Percentiles rank a stretch among this genome's conserved stretches.
These are phyloP conservation scores for Galerucella pusilla DNA, from an alignment of 2,888 invertebrate genomes.

Conservation along the genomic window DNA sequence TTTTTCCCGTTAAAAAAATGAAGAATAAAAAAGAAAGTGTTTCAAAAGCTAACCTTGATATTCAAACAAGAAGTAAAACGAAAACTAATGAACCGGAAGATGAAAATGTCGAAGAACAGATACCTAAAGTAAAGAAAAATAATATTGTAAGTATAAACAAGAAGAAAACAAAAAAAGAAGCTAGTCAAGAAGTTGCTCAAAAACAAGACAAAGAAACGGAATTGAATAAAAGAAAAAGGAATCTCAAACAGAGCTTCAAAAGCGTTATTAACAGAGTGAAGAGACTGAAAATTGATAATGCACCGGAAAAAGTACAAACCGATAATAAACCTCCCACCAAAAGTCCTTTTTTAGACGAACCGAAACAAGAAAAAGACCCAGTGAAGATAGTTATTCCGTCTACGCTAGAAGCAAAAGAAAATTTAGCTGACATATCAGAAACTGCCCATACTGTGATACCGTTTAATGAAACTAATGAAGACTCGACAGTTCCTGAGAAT, in stretches of 20 bases:
- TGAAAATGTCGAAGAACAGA: slow-evolving; percentile 18
- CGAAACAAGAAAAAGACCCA: slow-evolving; percentile 38
- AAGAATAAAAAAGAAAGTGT: slow-evolving; percentile 36
- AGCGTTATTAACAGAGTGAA: slow-evolving; percentile 57
- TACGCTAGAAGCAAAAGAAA: slow-evolving; percentile 52
- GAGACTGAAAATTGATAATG: slow-evolving; percentile 49
- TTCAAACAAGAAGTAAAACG: slow-evolving; percentile 38
- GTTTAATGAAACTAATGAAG: slow-evolving; percentile 49
- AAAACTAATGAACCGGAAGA: slow-evolving; percentile 37
- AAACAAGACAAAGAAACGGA: slow-evolving; percentile 31
- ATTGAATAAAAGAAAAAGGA: slow-evolving; percentile 48
- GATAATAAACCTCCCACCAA: slow-evolving; percentile 19
- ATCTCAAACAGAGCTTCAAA: slow-evolving; percentile 52
- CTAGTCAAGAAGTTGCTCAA: slow-evolving; percentile 23
- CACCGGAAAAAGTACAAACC: slow-evolving; percentile 31
- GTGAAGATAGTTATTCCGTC: slow-evolving; percentile 44
- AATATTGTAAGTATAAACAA: slow-evolving; percentile 48
- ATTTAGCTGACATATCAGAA: slow-evolving; percentile 49
- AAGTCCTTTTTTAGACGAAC: slow-evolving; percentile 51
- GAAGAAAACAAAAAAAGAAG: slow-evolving; percentile 40
- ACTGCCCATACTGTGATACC: slow-evolving; percentile 53
- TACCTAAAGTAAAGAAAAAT: slow-evolving; percentile 39
- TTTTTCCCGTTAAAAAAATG: slow-evolving; percentile 57
- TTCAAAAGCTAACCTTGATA: slow-evolving; percentile 24
- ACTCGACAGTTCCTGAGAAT: slow-evolving; percentile 53